Evolutionary conservation across 2,797 vertebrate genomes (phyloP), one percentile per base, ranked within the genome.

Genomic region (Darevskia mixta): DNA sequence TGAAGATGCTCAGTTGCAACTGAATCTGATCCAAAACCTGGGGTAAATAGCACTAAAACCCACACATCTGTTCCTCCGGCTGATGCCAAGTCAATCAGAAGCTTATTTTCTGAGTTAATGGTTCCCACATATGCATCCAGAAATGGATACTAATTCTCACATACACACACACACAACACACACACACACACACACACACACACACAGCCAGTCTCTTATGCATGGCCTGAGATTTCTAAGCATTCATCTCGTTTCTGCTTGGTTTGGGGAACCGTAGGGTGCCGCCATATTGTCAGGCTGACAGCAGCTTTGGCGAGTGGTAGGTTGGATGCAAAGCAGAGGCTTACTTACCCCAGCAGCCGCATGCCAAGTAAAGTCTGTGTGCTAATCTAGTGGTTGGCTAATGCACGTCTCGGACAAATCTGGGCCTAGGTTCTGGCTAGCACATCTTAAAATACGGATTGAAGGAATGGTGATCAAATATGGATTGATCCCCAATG

Each of bases 151-250:
- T 79, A 86, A 23, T 86, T 89, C n/a, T n/a, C n/a, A n/a, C n/a
- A n/a, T n/a, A n/a, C n/a, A n/a, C n/a, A n/a, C n/a, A n/a, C n/a
- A n/a, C n/a, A n/a, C n/a, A n/a, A n/a, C n/a, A n/a, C n/a, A n/a
- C n/a, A n/a, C n/a, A n/a, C n/a, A n/a, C n/a, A n/a, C n/a, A n/a
- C n/a, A n/a, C n/a, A n/a, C n/a, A n/a, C n/a, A 20, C 8, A 35
- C 79, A 5, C 78, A n/a, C 90, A 27, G 88, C 43, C 89, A 89
- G 58, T 79, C 79, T 38, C 67, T 75, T 75, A 85, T 79, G 38
- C 89, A 32, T 17, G 1, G 61, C 7, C 61, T 23, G 61, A 64
- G 6, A 23, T 64, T 23, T 64, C 61, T 64, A 64, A 64, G 61
- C 61, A 23, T 82, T 27, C 64, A 10, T 15, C 20, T 83, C 9